Base-by-base conservation (phyloP, 2,797 vertebrate genomes). In the Sebastes flavidus region DNA sequence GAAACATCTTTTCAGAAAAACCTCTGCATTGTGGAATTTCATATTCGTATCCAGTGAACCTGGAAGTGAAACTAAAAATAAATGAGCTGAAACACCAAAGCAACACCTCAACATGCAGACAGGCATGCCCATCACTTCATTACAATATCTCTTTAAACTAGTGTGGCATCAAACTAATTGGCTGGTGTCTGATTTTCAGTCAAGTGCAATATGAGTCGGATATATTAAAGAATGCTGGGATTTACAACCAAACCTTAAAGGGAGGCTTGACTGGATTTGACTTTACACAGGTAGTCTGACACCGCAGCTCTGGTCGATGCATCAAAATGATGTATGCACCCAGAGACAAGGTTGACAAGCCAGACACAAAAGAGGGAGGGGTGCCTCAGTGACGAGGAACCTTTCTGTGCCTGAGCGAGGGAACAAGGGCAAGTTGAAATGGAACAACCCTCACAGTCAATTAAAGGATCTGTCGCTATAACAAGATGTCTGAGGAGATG, bases 321-420 rank as follows among this genome's bases (percentile, higher is more conserved):
- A 38, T 78, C 49, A 49, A 36, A 71, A 24, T 75, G 78, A 75
- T 61, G 52, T 30, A 73, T 62, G 18, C n/a, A 27, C 25, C 68
- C 32, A 61, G 13, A 71, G 49, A 61, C 65, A 27, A 42, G 65
- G 68, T 34, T 78, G 83, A 73, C 30, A 5, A 25, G 38, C 6
- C 29, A 14, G 42, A 77, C 58, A 75, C 32, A 74, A 75, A 75
- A 24, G 11, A 10, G 16, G 29, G 52, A 55, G 13, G 62, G 12
- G 29, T 8, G 46, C 4, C 49, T 59, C 61, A 30, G 10, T 38
- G 63, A 52, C 12, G 2, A 29, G n/a, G 46, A 68, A 36, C 38
- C 14, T 24, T 70, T 70, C 6, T 42, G 38, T 79, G 12, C 4
- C 16, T n/a, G 14, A 61, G 32, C 3, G 1, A 63, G 8, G n/a